phyloP scores from a whole-genome alignment of 2,888 invertebrate genomes.

The Eristalinus aeneus region DNA sequence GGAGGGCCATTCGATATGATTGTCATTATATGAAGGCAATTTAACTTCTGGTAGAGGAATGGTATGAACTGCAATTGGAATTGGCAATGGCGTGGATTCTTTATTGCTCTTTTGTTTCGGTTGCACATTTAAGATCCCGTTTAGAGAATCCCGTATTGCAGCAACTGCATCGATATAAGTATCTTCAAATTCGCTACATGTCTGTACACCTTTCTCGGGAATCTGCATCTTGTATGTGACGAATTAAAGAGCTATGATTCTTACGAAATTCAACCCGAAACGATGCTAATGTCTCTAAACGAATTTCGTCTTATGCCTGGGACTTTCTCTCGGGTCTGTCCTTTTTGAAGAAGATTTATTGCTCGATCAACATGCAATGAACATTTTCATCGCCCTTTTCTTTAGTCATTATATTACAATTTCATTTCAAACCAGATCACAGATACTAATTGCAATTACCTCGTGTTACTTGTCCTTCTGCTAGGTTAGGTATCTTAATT shows the following conservation, averaged over 20 bases:
- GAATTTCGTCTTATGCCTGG: neutral
- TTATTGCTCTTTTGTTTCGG: neutral
- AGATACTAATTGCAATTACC: neutral
- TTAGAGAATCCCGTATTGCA: neutral
- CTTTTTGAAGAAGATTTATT: neutral
- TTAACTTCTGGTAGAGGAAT: slow-evolving; percentile 1
- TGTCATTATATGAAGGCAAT: too few species aligned
- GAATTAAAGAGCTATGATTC: neutral
- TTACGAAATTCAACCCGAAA: neutral
- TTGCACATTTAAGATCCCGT: neutral
- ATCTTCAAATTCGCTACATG: neutral
- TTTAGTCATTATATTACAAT: neutral
- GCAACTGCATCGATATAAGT: neutral
- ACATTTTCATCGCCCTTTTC: neutral
- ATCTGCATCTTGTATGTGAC: neutral
- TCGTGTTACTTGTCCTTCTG: too few species aligned
- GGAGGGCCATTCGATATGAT: too few species aligned
- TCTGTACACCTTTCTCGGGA: neutral
- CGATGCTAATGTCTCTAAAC: slow-evolving; percentile 2
- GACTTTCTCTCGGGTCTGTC: neutral
- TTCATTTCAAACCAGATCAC: neutral
- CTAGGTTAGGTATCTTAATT: too few species aligned
- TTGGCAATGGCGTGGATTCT: neutral
- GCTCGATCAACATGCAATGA: neutral
- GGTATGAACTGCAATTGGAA: neutral